Percentiles rank a stretch among this genome's conserved stretches.
Evolutionary conservation across 2,113 vertebrate species (phyloP).

Genomic region (Petrocephalus microphthalmus): DNA sequence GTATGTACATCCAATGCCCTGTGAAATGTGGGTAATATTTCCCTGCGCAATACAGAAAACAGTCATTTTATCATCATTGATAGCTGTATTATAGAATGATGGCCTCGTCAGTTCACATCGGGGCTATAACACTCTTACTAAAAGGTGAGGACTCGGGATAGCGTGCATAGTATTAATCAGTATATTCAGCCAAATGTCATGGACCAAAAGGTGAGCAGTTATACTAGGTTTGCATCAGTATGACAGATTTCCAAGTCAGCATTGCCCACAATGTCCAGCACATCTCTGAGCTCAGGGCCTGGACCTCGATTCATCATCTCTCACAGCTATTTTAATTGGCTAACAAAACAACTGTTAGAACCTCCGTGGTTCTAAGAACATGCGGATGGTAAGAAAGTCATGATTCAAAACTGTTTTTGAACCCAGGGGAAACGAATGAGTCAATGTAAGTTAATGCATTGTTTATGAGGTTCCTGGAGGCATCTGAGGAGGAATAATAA

Average conservation of each 20-base stretch:
- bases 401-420: conserved; percentile 12
- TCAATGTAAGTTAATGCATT: conserved; percentile 13
- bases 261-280: neutral
- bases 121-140: neutral
- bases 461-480: neutral
- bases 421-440: conserved; percentile 4
- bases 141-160: neutral
- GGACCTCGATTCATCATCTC: neutral
- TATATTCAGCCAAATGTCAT: neutral
- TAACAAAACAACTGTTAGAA: neutral
- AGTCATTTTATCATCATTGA: neutral
- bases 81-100: neutral
- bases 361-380: neutral
- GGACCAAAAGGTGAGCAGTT: neutral
- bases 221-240: neutral
- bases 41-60: neutral
- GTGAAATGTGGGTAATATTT: neutral
- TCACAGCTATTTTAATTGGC: conserved; percentile 8
- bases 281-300: neutral
- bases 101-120: neutral
- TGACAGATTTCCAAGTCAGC: neutral
- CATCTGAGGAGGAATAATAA: conserved; percentile 22
- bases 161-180: neutral
- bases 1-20: neutral
- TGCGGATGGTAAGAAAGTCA: conserved; percentile 1